Evolutionary conservation across 1,140 invertebrate species (phyloP), one percentile per base, ranked within the genome.

Genomic region (Drosophila ironensis): DNA sequence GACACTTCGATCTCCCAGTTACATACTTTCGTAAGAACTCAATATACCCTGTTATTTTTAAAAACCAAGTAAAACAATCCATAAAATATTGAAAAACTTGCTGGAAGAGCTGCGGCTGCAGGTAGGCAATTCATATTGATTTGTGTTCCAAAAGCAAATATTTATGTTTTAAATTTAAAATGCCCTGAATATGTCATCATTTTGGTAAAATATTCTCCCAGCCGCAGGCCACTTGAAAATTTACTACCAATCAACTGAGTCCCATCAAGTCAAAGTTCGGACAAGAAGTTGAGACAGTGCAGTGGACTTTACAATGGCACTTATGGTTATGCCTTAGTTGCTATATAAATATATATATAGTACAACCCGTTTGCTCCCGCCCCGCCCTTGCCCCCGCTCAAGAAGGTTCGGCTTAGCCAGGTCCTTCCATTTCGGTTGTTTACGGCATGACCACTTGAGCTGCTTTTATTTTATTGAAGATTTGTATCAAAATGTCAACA

Each of bases 401-500:
- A n/a, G 56, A 40, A 53, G 63, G 41, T 60, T 59, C 42, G 35
- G 59, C 41, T 40, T 54, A 57, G 56, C 38, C 44, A 33, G 51
- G 12, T 38, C 24, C 44, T 20, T 28, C 25, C 38, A 33, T 30
- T 56, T 9, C 16, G 59, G 61, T 59, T 74, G 54, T 63, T 76
- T 64, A 41, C 73, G 69, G 44, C 52, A 46, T 47, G 75, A 56
- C 59, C 57, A 74, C 70, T 81, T 81, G 76, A 81, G 60, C 51
- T 81, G 61, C 72, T 81, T 81, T 81, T 81, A 75, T 81, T 81
- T 75, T 75, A 81, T 82, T 82, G 72, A 76, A 82, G 77, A 82
- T 77, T 82, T 84, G 78, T 82, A 77, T 77, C 69, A 84, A 72
- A 77, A 82, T 77, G 78, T 84, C 78, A 82, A 82, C 69, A 84